These are phyloP conservation scores for Chironomus striatipennis DNA, from an alignment of 1,140 invertebrate genomes.

Conservation along the genomic window DNA sequence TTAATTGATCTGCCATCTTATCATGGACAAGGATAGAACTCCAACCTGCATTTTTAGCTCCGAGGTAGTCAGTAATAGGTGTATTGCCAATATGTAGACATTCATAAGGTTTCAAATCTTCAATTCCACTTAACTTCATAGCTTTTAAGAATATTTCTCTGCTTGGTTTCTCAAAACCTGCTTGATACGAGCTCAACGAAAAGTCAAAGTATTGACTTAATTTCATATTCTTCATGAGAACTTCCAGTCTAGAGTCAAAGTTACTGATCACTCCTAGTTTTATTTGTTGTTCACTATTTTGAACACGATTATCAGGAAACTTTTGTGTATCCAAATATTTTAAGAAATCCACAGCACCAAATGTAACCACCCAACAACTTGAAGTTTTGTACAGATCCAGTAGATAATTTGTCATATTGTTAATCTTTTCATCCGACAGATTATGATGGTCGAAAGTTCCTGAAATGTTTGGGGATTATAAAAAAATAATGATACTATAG, in stretches of 20 bases:
- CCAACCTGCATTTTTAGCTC: slow-evolving; percentile 65
- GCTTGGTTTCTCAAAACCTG: slow-evolving; percentile 66
- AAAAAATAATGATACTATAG: too few species aligned
- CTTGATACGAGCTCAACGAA: slow-evolving; percentile 64
- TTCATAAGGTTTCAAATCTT: slow-evolving; percentile 45
- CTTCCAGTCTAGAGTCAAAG: slow-evolving; percentile 70
- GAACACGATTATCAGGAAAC: slow-evolving; percentile 26
- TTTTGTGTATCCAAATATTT: slow-evolving; percentile 43
- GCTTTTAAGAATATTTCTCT: slow-evolving; percentile 64
- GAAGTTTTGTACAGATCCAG: slow-evolving; percentile 57
- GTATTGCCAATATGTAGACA: slow-evolving; percentile 78
- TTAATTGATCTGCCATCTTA: slow-evolving; percentile 33
- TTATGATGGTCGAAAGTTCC: slow-evolving; percentile 36
- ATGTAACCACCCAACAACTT: slow-evolving; percentile 59
- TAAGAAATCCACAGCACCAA: slow-evolving; percentile 55
- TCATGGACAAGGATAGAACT: slow-evolving; percentile 54
- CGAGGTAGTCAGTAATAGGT: slow-evolving; percentile 63
- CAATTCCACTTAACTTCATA: slow-evolving; percentile 42
- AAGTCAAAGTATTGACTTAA: slow-evolving; percentile 68
- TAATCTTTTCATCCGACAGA: slow-evolving; percentile 42
- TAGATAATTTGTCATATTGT: slow-evolving; percentile 50
- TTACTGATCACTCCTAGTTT: slow-evolving; percentile 76
- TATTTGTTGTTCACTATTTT: slow-evolving; percentile 34
- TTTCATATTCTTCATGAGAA: slow-evolving; percentile 53
- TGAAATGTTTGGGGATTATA: slow-evolving; percentile 21